Conservation (phyloP, 2,797 vertebrate genomes). For the Peromyscus nudipes region DNA sequence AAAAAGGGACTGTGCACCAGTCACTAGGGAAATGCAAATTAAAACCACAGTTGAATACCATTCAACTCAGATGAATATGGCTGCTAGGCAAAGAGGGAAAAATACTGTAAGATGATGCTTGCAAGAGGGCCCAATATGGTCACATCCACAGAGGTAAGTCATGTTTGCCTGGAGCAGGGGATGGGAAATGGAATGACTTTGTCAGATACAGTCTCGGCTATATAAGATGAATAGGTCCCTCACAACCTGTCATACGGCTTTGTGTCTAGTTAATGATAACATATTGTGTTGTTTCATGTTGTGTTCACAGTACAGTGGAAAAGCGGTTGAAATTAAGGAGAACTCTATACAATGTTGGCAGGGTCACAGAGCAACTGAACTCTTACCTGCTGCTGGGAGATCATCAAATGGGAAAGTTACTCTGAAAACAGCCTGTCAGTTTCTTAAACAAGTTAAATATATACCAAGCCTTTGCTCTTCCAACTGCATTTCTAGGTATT, state of each 20-base stretch:
- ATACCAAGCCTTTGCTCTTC: not conserved
- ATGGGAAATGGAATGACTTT: not conserved
- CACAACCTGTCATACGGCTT: not conserved
- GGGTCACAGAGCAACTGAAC: not conserved
- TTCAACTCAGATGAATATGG: not conserved
- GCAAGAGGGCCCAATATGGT: not conserved
- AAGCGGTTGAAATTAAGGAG: not conserved
- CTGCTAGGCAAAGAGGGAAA: not conserved
- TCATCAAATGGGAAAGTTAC: not conserved
- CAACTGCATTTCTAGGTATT: not conserved
- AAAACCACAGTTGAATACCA: conserved; percentile 7
- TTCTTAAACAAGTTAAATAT: not conserved
- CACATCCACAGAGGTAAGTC: not conserved
- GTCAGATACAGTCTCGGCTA: not conserved
- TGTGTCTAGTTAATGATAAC: not conserved
- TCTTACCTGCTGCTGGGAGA: not conserved
- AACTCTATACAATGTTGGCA: not conserved
- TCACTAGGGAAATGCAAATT: conserved; percentile 24
- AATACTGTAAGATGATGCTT: not conserved
- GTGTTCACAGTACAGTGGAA: not conserved
- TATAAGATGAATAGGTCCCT: not conserved
- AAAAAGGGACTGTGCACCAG: not conserved
- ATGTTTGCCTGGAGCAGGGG: not conserved
- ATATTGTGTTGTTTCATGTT: not conserved
- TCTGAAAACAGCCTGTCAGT: not conserved